Evolutionary conservation across 2,113 vertebrate genomes (phyloP), one percentile per base, ranked within the genome.

Genomic region (Otus sunia): DNA sequence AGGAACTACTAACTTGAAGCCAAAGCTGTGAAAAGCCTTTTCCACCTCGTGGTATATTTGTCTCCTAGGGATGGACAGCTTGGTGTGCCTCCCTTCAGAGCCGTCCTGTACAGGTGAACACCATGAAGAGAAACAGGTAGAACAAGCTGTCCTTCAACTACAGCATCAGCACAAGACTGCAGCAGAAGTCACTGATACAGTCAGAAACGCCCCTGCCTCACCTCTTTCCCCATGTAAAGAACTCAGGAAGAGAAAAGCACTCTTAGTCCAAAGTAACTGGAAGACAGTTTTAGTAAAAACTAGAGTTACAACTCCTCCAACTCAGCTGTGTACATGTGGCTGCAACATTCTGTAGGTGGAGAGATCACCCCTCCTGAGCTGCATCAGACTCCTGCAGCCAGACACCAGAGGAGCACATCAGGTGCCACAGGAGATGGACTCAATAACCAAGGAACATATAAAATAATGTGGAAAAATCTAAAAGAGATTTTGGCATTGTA

Each of bases 81-180:
- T 16, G 56, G 55, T 17, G 34, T 26, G 21, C 36, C 36, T 49
- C 39, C 47, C 36, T 45, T 32, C 34, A 36, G 45, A 37, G 36
- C 32, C 2, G 0, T 36, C 43, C 29, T 43, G 34, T 43, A 5
- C 21, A 43, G 32, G 39, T 12, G 43, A 59, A 30, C 20, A 12
- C 15, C 0, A 0, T 5, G 22, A 26, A 37, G 25, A 75, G 43
- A 32, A 59, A 41, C 0, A 23, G 10, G 39, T 22, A 23, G 45
- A 81, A 29, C 8, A 23, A 72, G 22, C 12, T 26, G 11, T 12
- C 23, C 34, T 39, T 43, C 47, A 15, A 5, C 13, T 77, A 50
- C 26, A 81, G 23, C 15, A 1, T 21, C 69, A 63, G 73, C 23
- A 30, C 6, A 20, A 47, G 37, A 23, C 78, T 64, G 71, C 30